Base-by-base conservation (phyloP, 2,888 invertebrate species). In the Epinotia bilunana region DNA sequence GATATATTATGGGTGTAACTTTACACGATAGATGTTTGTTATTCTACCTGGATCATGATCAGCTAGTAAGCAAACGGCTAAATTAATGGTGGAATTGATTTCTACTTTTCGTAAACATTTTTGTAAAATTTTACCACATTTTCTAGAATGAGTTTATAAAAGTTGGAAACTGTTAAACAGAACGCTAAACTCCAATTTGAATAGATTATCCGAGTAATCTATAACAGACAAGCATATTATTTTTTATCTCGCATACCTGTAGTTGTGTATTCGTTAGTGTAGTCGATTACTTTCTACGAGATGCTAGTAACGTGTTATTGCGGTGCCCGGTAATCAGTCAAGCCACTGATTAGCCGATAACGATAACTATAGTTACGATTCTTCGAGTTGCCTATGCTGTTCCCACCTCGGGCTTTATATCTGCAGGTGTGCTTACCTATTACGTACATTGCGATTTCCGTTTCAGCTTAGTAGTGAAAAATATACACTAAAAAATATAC, bases 321-420 rank as follows among this genome's bases (percentile, higher is more conserved):
- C 83, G 80, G 79, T 78, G 74, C 79, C 78, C 77, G 78, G 77
- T 80, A 81, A 84, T 84, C 84, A 83, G 80, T 83, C 82, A 82
- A 80, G 80, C 77, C 74, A 79, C 78, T 78, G 78, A 80, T 80
- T 63, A 74, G 33, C 73, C 79, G 80, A 82, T 81, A 80, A 79
- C 72, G 65, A 79, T 76, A 61, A 65, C 70, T 72, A 67, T 72
- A 63, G 63, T 63, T 72, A 46, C 57, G 57, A 55, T 68, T 53
- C 53, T 67, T 67, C 61, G 57, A 64, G n/a, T 63, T 69, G 55
- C 68, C 39, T 11, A 61, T 18, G 64, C 23, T 55, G 20, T 69
- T 43, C 65, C 18, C 64, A 55, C 28, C 64, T 64, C 33, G 20
- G 33, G 53, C 58, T 73, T 73, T 57, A 68, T 68, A 58, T 58